Evolutionary conservation across 2,888 invertebrate species (phyloP).

Genomic region (Formica aserva): DNA sequence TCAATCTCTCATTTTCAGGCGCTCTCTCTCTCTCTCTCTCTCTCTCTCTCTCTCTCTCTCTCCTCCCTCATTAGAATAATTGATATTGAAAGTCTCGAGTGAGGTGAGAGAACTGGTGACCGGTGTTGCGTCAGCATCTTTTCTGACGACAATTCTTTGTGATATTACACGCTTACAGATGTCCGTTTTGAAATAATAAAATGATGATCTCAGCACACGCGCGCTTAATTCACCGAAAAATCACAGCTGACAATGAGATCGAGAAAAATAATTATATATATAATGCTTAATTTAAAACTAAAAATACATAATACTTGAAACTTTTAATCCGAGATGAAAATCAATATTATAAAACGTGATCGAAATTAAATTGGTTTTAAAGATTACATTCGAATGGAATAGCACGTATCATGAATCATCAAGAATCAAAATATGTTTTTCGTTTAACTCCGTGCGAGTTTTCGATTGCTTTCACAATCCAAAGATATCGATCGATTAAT

Average conservation of each 20-base stretch:
- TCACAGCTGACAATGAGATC: not conserved
- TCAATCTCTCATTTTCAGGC: not conserved
- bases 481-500: slow-evolving; percentile 4
- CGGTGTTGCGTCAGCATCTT: not conserved
- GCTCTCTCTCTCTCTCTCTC: not conserved
- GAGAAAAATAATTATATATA: not conserved
- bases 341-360: not conserved
- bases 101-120: not conserved
- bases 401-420: slow-evolving; percentile 10
- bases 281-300: not conserved
- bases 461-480: not conserved
- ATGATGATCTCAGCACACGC: slow-evolving; percentile 30
- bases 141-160: slow-evolving; percentile 29
- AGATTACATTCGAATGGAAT: slow-evolving; percentile 14
- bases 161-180: not conserved
- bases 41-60: no score
- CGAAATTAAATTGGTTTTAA: not conserved
- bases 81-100: not conserved
- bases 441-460: not conserved
- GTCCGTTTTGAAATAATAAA: slow-evolving; percentile 15
- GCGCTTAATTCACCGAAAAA: slow-evolving; percentile 12
- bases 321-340: not conserved
- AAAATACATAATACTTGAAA: not conserved
- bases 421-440: slow-evolving; percentile 28
- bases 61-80: not conserved